Evolutionary conservation across 2,113 vertebrate genomes (phyloP), one percentile per base, ranked within the genome.

Genomic region (Pitta sordida): DNA sequence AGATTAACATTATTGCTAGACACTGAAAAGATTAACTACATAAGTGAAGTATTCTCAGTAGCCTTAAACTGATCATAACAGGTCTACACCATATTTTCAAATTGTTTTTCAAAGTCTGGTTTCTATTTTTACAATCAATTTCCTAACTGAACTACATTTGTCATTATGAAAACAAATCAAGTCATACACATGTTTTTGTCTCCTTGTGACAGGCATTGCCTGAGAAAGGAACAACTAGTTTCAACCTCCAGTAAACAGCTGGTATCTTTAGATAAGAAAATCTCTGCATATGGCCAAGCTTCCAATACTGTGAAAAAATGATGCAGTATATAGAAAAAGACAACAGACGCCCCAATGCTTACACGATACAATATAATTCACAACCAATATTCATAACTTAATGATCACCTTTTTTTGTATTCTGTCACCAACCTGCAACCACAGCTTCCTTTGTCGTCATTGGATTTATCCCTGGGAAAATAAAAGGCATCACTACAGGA

Each of bases 211-310:
- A 98, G 97, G 95, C 97, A 96, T 82, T 97, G 97, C 98, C 97
- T 97, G 96, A 98, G 95, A 97, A 98, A 98, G 91, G 95, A 97
- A 96, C 95, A 97, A 96, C 91, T 86, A 95, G 95, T 96, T 97
- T 93, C 97, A 97, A 95, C 95, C 92, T 93, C 96, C 96, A 96
- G 94, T 96, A 97, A 97, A 96, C 97, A 98, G 97, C 97, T 98
- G 98, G 92, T 96, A 96, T 96, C 91, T 95, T 97, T 85, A 98
- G 98, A 98, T 98, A 98, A 98, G 98, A 85, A 97, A 98, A 97
- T 96, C 97, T 97, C 91, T 91, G 82, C 90, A 94, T 81, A 80
- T n/a, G 69, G 97, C 95, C 96, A 96, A 91, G 96, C 87, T 97
- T 96, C 93, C 96, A 95, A 91, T 94, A 96, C 48, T 90, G 89